These are phyloP conservation scores for Sycophila texana DNA, from an alignment of 2,888 invertebrate species.

Conservation along the genomic window DNA sequence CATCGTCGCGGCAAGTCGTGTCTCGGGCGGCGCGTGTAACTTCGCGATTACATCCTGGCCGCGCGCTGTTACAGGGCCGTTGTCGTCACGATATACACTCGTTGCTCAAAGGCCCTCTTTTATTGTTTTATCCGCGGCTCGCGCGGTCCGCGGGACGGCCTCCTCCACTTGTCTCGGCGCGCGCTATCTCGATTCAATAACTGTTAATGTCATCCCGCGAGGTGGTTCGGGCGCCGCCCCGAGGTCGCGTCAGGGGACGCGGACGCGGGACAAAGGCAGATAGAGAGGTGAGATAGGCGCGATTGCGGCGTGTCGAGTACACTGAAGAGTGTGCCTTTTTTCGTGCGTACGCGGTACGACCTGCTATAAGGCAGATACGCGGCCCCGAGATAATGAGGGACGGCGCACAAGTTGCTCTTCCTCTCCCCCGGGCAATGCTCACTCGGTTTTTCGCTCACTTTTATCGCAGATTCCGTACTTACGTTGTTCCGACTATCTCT, in stretches of 20 bases:
- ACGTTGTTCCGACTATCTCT: no score
- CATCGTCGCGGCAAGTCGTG: slow-evolving; percentile 56
- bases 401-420: background rate
- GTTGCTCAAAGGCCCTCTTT: slow-evolving; percentile 60
- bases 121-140: slow-evolving; percentile 61
- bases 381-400: background rate
- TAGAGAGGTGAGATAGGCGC: slow-evolving; percentile 39
- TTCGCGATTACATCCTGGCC: slow-evolving; percentile 63
- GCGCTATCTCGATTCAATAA: slow-evolving; percentile 69
- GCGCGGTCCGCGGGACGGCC: slow-evolving; percentile 21
- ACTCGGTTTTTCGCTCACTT: no score
- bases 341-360: slow-evolving; percentile 7
- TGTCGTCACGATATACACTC: slow-evolving; percentile 64
- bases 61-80: background rate
- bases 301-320: background rate
- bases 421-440: no score
- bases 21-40: slow-evolving; percentile 57
- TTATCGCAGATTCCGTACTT: no score
- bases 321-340: slow-evolving; percentile 15
- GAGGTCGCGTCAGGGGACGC: slow-evolving; percentile 3
- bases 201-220: slow-evolving; percentile 66
- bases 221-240: slow-evolving; percentile 54
- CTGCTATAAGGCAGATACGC: background rate
- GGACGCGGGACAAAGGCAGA: slow-evolving; percentile 16
- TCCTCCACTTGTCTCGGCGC: background rate